Base-by-base conservation (phyloP, 2,888 invertebrate genomes). In the Dorcus hopei region DNA sequence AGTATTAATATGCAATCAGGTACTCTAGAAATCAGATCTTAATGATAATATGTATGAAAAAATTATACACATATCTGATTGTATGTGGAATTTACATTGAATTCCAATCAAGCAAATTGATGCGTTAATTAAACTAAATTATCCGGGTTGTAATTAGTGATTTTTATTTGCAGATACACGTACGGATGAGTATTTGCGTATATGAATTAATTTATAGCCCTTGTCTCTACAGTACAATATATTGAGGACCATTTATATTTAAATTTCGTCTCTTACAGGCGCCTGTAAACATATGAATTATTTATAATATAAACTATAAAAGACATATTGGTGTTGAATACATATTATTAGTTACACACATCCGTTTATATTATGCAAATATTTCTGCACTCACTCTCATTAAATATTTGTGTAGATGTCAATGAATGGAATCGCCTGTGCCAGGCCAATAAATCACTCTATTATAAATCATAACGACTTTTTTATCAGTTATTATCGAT, bases 381-480 rank as follows among this genome's bases (percentile, higher is more conserved):
- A 45, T 19, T 45, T 45, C 23, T 23, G 45, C 45, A 19, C 14
- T 9, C 45, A 11, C 9, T 19, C 45, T 45, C 23, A 45, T 45
- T 45, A 45, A 45, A 45, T 45, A 45, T 45, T 45, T 45, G 45
- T 45, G 23, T 45, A 45, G 23, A 45, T 45, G 9, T 45, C 9
- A 9, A 19, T 45, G 19, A 45, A 11, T 45, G n/a, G 23, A 9
- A 45, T 19, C 16, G 45, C 9, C 14, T 45, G 45, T 45, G 23
- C 14, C 45, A 19, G 23, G 19, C 45, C 45, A 51, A 51, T 51
- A 51, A 51, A 51, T 51, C 51, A 40, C 11, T 39, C 51, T 23
- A 8, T 51, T 39, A 51, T 51, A 51, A 51, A 51, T 51, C 51
- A 51, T 51, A 38, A 39, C 39, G 51, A 39, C 38, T 38, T 49